Evolutionary conservation across 2,888 invertebrate genomes (phyloP).

Genomic region (Scrobipalpa costella): DNA sequence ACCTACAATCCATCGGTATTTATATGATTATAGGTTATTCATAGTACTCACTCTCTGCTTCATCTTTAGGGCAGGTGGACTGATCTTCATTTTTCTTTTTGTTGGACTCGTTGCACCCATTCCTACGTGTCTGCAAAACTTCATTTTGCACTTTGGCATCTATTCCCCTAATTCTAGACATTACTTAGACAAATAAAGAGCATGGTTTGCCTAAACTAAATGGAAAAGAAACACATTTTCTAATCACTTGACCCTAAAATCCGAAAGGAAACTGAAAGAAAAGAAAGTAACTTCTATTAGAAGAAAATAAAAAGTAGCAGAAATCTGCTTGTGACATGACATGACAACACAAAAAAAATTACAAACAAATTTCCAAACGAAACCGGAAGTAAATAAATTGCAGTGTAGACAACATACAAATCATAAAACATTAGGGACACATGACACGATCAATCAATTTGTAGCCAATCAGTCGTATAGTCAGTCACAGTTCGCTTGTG

Average conservation of each 20-base stretch:
- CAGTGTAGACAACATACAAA: not conserved
- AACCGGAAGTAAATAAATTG: not conserved
- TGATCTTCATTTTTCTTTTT: constrained; percentile 56
- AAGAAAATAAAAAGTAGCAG: constrained; percentile 8
- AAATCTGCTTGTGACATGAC: constrained; percentile 2
- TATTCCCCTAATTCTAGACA: constrained; percentile 72
- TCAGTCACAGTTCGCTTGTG: too few species aligned
- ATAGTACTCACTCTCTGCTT: constrained; percentile 59
- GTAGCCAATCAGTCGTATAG: not conserved
- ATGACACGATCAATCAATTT: not conserved
- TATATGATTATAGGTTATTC: not conserved
- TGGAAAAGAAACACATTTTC: constrained; percentile 14
- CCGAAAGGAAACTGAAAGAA: constrained; percentile 4
- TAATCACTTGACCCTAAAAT: not conserved
- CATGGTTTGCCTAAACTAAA: constrained; percentile 14
- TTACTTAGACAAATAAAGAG: constrained; percentile 31
- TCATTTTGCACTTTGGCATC: constrained; percentile 63
- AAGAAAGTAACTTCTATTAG: constrained; percentile 4
- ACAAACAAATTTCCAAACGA: constrained; percentile 7
- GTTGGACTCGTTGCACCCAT: constrained; percentile 52
- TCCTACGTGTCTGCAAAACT: constrained; percentile 53
- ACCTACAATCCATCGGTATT: not conserved
- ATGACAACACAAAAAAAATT: not conserved
- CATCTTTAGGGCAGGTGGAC: constrained; percentile 54
- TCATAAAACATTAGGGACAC: not conserved